These are phyloP conservation scores for Rhineura floridana DNA, from an alignment of 2,113 vertebrate genomes.

Conservation along the genomic window DNA sequence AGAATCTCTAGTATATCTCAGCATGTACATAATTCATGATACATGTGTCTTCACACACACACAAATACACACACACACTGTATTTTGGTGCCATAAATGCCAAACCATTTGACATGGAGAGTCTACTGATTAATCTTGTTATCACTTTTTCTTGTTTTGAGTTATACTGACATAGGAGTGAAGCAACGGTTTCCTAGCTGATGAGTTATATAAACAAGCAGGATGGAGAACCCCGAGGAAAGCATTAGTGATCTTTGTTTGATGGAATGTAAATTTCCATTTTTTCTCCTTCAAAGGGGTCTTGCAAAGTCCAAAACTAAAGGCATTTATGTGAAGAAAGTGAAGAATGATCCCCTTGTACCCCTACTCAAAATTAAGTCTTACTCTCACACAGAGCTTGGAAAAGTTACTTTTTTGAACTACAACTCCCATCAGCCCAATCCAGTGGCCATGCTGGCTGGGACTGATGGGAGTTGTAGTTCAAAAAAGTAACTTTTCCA, in stretches of 20 bases:
- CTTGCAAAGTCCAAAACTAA: neutral
- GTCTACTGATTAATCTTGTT: constrained; percentile 61
- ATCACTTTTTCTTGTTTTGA: constrained; percentile 33
- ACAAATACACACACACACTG: constrained; percentile 36
- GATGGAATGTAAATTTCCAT: constrained; percentile 30
- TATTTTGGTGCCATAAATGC: constrained; percentile 68
- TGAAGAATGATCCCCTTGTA: neutral
- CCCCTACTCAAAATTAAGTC: neutral
- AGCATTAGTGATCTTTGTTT: neutral
- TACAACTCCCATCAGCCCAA: no score
- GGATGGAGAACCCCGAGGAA: constrained; percentile 26
- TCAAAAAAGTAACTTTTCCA: no score
- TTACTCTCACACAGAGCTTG: no score
- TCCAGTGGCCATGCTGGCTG: no score
- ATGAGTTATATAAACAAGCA: no score
- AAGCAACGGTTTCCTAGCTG: constrained; percentile 41
- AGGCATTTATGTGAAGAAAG: neutral
- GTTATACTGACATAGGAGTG: constrained; percentile 57
- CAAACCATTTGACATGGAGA: constrained; percentile 54
- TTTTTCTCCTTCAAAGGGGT: neutral
- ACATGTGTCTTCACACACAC: neutral
- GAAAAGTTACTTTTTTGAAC: no score
- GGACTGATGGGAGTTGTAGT: no score
- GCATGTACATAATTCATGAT: constrained; percentile 54
- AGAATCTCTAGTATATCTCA: constrained; percentile 61